phyloP scores from a whole-genome alignment of 2,888 invertebrate genomes.

The Drosophila imparisetae region DNA sequence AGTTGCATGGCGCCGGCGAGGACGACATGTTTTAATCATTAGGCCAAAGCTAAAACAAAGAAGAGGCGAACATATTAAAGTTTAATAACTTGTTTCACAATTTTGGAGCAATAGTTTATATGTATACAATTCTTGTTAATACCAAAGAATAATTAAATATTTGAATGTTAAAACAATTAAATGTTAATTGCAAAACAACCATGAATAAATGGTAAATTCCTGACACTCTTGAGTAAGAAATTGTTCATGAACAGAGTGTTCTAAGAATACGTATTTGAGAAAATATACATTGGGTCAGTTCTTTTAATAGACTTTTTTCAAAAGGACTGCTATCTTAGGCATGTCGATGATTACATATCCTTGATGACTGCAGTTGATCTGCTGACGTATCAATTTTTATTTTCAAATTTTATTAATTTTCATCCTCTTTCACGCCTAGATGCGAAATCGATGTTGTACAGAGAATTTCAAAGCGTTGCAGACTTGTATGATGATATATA shows the following conservation, averaged over 20 bases:
- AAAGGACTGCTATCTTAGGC: neutral
- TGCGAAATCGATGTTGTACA: neutral
- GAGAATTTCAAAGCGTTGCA: neutral
- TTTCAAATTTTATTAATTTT: neutral
- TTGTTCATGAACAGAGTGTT: neutral
- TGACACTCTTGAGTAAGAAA: neutral
- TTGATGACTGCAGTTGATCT: too few relatives aligned
- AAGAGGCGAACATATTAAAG: neutral
- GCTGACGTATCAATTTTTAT: too few relatives aligned
- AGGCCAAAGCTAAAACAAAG: constrained; percentile 6
- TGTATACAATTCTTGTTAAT: constrained; percentile 13
- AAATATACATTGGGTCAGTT: neutral
- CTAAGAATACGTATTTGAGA: neutral
- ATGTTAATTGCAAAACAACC: constrained; percentile 37
- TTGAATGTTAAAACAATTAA: constrained; percentile 24
- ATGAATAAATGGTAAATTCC: constrained; percentile 38
- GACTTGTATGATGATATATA: too few relatives aligned
- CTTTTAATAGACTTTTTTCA: neutral
- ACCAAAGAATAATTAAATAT: constrained; percentile 19
- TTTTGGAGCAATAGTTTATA: constrained; percentile 69
- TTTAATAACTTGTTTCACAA: constrained; percentile 28
- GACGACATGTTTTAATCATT: constrained; percentile 58
- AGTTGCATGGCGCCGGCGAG: constrained; percentile 54
- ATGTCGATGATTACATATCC: too few relatives aligned
- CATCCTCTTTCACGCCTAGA: too few relatives aligned